Base-by-base conservation (phyloP, 2,113 vertebrate species). In the Perca fluviatilis region DNA sequence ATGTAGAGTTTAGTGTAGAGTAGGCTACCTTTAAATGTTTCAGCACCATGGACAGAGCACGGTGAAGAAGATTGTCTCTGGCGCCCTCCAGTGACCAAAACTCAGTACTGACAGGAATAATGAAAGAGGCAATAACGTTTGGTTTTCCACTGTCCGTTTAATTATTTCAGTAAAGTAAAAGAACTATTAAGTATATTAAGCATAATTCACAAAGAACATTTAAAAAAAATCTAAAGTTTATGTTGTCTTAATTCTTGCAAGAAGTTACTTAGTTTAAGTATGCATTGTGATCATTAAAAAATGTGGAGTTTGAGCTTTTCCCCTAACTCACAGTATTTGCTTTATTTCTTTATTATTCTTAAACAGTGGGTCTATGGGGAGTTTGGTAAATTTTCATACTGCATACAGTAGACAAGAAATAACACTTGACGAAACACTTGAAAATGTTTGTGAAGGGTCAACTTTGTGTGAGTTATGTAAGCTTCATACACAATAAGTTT, bases 11-110 rank as follows among this genome's bases (percentile, higher is more conserved):
- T 5, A 47, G 14, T 46, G n/a, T 9, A 1, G 11, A 18, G 16
- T 10, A 40, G 40, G 40, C 40, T 36, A 23, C 8, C 0, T 12
- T 11, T 19, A 6, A 21, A 14, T 15, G 21, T 58, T 87, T 84
- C 79, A 89, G 91, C 11, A 88, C 89, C 85, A 85, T 72, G 87
- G 87, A 88, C 76, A 86, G 87, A 66, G 77, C n/a, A 27, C 23
- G 49, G 3, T 7, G 10, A 54, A 53, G 21, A 21, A 1, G 3
- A 1, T 19, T 14, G 46, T 65, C 43, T 79, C 64, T 86, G 56
- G 6, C 27, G 69, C 40, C 91, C 70, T 49, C 89, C 19, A 56
- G 81, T 77, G 87, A 19, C n/a, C 25, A 65, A 19, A 11, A 47
- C 14, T 18, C 6, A 46, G 10, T 18, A 66, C 33, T 27, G 18